Evolutionary conservation across 1,140 invertebrate species (phyloP).

Genomic region (Temnothorax nylanderi): DNA sequence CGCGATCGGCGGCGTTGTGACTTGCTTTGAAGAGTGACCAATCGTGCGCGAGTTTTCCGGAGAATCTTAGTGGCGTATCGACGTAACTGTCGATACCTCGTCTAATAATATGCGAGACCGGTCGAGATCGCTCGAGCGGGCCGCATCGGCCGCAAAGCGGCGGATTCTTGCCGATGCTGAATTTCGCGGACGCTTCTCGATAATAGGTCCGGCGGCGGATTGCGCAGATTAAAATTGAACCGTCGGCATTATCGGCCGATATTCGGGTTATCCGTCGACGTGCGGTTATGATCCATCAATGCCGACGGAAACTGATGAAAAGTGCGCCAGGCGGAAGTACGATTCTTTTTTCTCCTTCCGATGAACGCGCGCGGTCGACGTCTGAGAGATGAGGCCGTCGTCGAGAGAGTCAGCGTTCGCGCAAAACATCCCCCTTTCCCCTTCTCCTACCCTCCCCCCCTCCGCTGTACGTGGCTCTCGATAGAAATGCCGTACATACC

Average conservation of each 20-base stretch:
- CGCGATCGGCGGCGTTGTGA: neutral
- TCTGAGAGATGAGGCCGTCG: slow-evolving; percentile 33
- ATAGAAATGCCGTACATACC: neutral
- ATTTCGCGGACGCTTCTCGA: slow-evolving; percentile 18
- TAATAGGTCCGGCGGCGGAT: slow-evolving; percentile 36
- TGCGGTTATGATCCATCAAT: slow-evolving; percentile 34
- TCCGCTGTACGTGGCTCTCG: neutral
- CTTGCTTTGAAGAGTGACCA: slow-evolving; percentile 22
- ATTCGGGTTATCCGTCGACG: slow-evolving; percentile 17
- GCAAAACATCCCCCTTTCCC: neutral
- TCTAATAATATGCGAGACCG: slow-evolving; percentile 49
- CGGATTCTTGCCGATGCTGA: neutral
- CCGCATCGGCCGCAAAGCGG: neutral
- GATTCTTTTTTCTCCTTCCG: slow-evolving; percentile 1
- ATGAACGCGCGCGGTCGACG: neutral
- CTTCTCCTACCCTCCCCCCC: neutral
- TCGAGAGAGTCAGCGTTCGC: neutral
- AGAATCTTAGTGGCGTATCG: slow-evolving; percentile 41
- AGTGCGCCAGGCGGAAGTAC: slow-evolving; percentile 12
- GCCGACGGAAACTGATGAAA: slow-evolving; percentile 35
- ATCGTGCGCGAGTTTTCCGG: slow-evolving; percentile 20
- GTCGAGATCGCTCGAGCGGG: neutral
- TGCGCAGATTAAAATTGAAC: slow-evolving; percentile 46
- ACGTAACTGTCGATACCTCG: slow-evolving; percentile 51
- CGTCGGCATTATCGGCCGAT: neutral